Percentiles rank a stretch among this genome's conserved stretches.
phyloP scores from a whole-genome alignment of 2,113 vertebrate species.

The Cololabis saira region DNA sequence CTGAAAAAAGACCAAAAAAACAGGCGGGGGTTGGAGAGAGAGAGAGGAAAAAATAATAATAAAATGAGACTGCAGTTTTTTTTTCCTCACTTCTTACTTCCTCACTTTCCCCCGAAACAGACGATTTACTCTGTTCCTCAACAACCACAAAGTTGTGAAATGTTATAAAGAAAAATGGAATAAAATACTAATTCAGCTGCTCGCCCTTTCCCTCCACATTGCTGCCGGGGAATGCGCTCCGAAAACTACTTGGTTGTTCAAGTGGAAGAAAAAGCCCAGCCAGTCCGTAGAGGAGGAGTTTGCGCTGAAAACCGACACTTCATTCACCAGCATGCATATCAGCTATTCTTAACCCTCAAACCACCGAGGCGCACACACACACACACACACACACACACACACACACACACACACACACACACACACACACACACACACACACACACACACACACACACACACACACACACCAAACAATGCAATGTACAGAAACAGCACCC shows the following conservation, averaged over 20 bases:
- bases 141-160: constrained; percentile 29
- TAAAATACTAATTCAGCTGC: constrained; percentile 40
- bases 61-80: constrained; percentile 7
- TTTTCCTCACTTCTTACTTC: constrained; percentile 42
- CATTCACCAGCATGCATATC: constrained; percentile 69
- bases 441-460: not conserved
- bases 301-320: constrained; percentile 82
- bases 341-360: constrained; percentile 65
- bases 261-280: constrained; percentile 78
- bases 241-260: constrained; percentile 75
- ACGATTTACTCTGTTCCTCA: not conserved
- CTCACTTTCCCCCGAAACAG: constrained; percentile 14
- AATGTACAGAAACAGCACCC: not conserved
- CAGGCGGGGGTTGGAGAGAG: not conserved
- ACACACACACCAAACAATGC: not conserved
- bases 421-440: not conserved
- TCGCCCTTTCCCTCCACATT: constrained; percentile 76
- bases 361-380: constrained; percentile 39
- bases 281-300: constrained; percentile 81
- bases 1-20: not conserved
- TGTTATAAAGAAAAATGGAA: constrained; percentile 10
- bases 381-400: too few species aligned
- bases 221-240: constrained; percentile 80
- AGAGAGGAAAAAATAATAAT: constrained; percentile 4
- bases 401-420: not conserved